phyloP scores from a whole-genome alignment of 2,888 invertebrate genomes.

The Tinea trinotella region DNA sequence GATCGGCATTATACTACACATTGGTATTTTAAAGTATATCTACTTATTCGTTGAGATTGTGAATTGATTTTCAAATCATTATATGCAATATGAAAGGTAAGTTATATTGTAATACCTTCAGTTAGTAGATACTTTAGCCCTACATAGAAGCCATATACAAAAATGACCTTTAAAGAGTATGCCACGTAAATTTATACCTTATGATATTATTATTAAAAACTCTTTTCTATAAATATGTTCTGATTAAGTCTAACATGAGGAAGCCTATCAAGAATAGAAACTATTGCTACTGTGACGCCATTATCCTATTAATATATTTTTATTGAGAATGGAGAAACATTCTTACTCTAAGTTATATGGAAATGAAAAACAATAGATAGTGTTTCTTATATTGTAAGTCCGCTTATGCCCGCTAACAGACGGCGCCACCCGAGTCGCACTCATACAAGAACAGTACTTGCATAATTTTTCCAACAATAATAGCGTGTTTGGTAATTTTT shows the following conservation, averaged over 20 bases:
- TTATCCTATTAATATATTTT: neutral
- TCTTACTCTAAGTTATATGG: neutral
- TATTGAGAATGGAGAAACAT: neutral
- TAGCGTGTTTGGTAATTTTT: conserved; percentile 25
- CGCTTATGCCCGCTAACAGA: conserved; percentile 53
- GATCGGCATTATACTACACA: too few relatives aligned
- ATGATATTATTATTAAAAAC: neutral
- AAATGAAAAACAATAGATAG: conserved; percentile 60
- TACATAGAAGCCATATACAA: conserved; percentile 2
- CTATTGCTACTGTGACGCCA: neutral
- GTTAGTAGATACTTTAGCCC: neutral
- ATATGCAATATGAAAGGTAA: too few relatives aligned
- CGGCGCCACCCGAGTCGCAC: conserved; percentile 69
- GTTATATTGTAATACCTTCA: too few relatives aligned
- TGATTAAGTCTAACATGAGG: neutral
- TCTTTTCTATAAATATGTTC: neutral
- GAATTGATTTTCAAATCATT: too few relatives aligned
- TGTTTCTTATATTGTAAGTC: conserved; percentile 60
- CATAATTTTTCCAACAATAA: conserved; percentile 58
- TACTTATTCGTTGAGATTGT: too few relatives aligned
- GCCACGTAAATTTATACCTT: neutral
- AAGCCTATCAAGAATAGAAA: conserved; percentile 7
- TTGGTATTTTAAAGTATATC: too few relatives aligned
- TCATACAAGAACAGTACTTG: conserved; percentile 70
- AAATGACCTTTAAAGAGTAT: neutral